Conservation (phyloP, 2,113 vertebrate genomes). For the Cephalopholis sonnerati region DNA sequence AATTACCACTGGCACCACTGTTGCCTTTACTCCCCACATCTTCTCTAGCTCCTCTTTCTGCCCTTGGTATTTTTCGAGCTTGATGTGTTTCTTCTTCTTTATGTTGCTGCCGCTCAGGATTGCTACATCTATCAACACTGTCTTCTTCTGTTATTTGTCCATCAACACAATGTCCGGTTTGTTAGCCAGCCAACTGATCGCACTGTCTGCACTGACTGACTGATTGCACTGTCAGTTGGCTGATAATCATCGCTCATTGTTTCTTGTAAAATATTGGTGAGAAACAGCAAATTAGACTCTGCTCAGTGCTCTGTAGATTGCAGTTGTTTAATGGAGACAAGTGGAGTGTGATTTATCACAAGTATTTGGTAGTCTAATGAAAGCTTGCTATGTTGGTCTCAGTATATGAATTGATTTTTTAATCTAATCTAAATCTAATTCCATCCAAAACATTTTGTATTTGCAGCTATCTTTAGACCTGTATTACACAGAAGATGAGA, state of each 20-base stretch:
- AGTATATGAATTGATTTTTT: neutral
- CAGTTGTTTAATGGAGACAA: neutral
- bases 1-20: too few relatives aligned
- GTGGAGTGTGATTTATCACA: neutral
- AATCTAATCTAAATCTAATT: neutral
- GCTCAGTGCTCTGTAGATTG: neutral
- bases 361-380: neutral
- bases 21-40: too few relatives aligned
- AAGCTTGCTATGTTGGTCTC: neutral
- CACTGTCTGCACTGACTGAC: too few relatives aligned
- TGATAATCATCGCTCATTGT: neutral
- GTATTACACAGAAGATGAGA: slow-evolving; percentile 98
- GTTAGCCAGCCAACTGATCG: too few relatives aligned
- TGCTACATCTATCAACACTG: too few relatives aligned
- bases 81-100: too few relatives aligned
- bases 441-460: slow-evolving; percentile 43
- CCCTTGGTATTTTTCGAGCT: too few relatives aligned
- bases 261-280: neutral
- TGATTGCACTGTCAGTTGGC: too few relatives aligned
- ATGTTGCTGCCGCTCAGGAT: too few relatives aligned
- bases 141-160: too few relatives aligned
- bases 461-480: slow-evolving; percentile 95
- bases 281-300: neutral
- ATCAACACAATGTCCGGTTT: too few relatives aligned
- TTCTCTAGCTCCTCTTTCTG: too few relatives aligned